Evolutionary conservation across 2,888 invertebrate genomes (phyloP), one percentile per base, ranked within the genome.

Genomic region (Cheilosia soror): DNA sequence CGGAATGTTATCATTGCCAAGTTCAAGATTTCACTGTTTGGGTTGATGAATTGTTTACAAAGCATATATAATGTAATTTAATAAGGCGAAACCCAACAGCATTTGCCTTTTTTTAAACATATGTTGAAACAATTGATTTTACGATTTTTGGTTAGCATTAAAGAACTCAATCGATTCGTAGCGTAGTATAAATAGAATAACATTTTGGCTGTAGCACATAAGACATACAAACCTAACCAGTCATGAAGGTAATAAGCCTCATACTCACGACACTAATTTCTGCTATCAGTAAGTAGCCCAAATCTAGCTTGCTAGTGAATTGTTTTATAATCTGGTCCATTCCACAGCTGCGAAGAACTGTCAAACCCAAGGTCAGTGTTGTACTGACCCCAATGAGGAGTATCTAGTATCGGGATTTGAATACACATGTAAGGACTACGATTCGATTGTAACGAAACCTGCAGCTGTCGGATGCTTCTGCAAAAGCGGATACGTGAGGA

Each of bases 1-100:
- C 31, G 29, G n/a, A 53, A 53, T 31, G 5, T 5, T 5, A 53
- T 53, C 53, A 53, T 53, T 53, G 53, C 6, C 53, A 53, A 53
- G 53, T 29, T 53, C 53, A 53, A 53, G 53, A 53, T 29, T 29
- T 51, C 13, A 15, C 44, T n/a, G 5, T 5, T 44, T 15, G 44
- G 2, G 44, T 4, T 44, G 11, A 51, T 25, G 51, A 51, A 51
- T 11, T 51, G 9, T 25, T 27, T 25, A 27, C 51, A 51, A 51
- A 11, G 11, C 11, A 11, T 11, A 49, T 11, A 11, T 37, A 37
- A 20, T 20, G 2, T 20, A 11, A 37, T 11, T 25, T 49, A 0
- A 9, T 20, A 25, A 20, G 0, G 5, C 27, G 11, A 51, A 25
- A 11, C 11, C 6, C 9, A 9, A 27, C 27, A 7, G 13, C 0